phyloP scores from a whole-genome alignment of 2,797 vertebrate genomes.

The Erpetoichthys calabaricus region DNA sequence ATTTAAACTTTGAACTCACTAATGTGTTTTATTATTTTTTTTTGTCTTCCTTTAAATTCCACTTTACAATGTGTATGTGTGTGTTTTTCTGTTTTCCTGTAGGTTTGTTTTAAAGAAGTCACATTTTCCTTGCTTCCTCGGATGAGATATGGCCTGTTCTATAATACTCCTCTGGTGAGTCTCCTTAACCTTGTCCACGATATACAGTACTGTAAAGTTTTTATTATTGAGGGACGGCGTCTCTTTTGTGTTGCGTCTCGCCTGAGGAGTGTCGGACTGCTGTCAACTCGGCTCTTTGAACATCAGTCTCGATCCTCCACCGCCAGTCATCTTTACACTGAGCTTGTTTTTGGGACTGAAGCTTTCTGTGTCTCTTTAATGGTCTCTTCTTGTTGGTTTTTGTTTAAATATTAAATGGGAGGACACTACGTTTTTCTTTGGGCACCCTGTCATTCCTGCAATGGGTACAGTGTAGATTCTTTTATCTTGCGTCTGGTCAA shows the following conservation, averaged over 20 bases:
- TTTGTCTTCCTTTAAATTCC: neutral
- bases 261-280: neutral
- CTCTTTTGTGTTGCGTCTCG: neutral
- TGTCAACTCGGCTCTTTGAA: neutral
- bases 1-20: conserved; percentile 12
- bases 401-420: conserved; percentile 10
- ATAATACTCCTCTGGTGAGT: conserved; percentile 91
- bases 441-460: neutral
- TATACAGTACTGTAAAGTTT: conserved; percentile 1
- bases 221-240: conserved; percentile 3
- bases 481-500: too few species aligned
- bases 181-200: neutral
- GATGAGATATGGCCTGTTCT: conserved; percentile 92
- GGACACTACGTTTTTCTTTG: conserved; percentile 36
- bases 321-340: too few species aligned
- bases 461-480: too few species aligned
- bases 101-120: conserved; percentile 89
- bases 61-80: neutral
- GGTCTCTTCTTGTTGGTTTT: too few species aligned
- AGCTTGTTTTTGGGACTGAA: too few species aligned
- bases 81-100: conserved; percentile 13
- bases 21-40: conserved; percentile 6
- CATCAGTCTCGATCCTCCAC: too few species aligned
- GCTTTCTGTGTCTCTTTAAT: too few species aligned
- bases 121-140: conserved; percentile 85